phyloP scores from a whole-genome alignment of 2,113 vertebrate species.

The Neogale vison region DNA sequence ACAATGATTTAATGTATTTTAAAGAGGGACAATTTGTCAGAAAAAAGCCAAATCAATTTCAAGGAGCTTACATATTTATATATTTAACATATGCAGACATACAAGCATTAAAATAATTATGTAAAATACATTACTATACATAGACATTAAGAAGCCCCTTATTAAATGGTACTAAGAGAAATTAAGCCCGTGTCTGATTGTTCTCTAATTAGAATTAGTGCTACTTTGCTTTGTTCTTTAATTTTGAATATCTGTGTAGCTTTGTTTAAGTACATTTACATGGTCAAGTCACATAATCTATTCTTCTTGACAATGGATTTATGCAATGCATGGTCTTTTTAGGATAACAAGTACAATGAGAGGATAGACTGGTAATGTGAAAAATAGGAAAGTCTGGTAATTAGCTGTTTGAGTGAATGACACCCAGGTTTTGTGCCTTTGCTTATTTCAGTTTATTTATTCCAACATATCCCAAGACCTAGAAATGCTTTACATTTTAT shows the following conservation, averaged over 20 bases:
- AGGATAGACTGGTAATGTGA: neutral
- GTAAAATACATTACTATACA: slow-evolving; percentile 13
- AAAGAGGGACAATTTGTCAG: slow-evolving; percentile 17
- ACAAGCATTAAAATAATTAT: slow-evolving; percentile 54
- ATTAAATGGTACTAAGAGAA: slow-evolving; percentile 12
- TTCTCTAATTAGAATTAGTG: slow-evolving; percentile 51
- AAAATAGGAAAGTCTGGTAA: neutral
- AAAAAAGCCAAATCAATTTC: slow-evolving; percentile 45
- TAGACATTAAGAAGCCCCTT: slow-evolving; percentile 7
- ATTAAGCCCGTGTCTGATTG: neutral
- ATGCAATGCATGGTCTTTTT: neutral
- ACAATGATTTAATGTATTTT: slow-evolving; percentile 45
- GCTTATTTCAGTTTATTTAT: neutral
- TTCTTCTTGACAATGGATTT: slow-evolving; percentile 48
- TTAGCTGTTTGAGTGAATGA: neutral
- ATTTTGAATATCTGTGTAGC: slow-evolving; percentile 36
- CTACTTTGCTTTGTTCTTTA: slow-evolving; percentile 47
- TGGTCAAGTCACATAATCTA: slow-evolving; percentile 27
- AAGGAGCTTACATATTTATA: slow-evolving; percentile 51
- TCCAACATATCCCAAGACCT: neutral
- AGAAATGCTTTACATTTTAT: slow-evolving; percentile 20
- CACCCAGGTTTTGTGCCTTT: neutral
- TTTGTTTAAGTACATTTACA: slow-evolving; percentile 57
- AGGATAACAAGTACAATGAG: neutral
- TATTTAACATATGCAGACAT: slow-evolving; percentile 42